Conservation (phyloP, 2,113 vertebrate genomes). For the Tachycineta bicolor region DNA sequence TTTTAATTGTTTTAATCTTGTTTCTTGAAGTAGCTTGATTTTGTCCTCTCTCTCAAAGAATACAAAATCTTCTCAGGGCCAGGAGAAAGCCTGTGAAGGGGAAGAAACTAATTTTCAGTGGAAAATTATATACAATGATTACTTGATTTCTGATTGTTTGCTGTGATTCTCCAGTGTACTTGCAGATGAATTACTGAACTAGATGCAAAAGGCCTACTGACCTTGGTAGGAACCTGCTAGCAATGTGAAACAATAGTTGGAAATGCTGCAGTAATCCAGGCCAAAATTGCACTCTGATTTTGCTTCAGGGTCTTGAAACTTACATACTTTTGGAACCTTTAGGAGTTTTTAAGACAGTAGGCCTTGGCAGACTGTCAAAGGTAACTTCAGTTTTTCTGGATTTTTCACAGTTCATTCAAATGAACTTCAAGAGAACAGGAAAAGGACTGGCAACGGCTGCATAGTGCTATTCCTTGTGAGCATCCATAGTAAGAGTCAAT, state of each 20-base stretch:
- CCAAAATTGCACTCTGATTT: background rate
- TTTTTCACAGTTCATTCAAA: background rate
- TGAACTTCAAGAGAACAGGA: background rate
- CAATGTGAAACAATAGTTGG: background rate
- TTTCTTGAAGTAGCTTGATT: constrained; percentile 54
- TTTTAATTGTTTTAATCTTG: background rate
- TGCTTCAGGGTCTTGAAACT: background rate
- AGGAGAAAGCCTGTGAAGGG: background rate
- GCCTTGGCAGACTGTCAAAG: background rate
- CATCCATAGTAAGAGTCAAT: background rate
- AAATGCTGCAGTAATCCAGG: background rate
- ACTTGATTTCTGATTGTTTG: background rate
- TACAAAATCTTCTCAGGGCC: background rate
- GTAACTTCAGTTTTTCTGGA: background rate
- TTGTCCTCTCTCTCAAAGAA: background rate
- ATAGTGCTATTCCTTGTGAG: background rate
- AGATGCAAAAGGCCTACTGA: background rate
- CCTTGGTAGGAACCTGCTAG: background rate
- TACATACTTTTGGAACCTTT: background rate
- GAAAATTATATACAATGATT: background rate
- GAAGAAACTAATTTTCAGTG: constrained; percentile 25
- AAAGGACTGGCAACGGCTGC: background rate
- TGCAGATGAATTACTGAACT: background rate
- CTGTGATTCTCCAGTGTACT: background rate
- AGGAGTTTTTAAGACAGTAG: background rate